These are phyloP conservation scores for Itoplectis maculator DNA, from an alignment of 2,888 invertebrate species.

Conservation along the genomic window DNA sequence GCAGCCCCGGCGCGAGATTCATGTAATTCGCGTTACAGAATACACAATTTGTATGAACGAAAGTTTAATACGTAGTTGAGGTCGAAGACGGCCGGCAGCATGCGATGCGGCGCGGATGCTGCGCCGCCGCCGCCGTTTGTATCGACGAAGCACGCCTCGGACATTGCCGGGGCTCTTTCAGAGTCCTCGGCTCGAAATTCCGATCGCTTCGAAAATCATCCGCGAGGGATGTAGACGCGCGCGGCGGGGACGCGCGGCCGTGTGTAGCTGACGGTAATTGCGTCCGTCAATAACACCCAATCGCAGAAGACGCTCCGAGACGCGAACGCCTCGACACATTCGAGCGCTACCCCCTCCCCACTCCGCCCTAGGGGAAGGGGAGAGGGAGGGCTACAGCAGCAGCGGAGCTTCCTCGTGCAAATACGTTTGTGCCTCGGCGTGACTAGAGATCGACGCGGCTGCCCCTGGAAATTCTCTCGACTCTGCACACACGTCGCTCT, in stretches of 20 bases:
- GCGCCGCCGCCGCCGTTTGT: too few relatives aligned
- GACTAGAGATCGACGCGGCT: constrained; percentile 4
- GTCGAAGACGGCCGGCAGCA: constrained; percentile 33
- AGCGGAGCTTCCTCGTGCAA: too few relatives aligned
- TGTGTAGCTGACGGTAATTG: constrained; percentile 20
- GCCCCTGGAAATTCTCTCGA: not conserved
- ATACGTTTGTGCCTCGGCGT: not conserved
- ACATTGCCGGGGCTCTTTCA: not conserved
- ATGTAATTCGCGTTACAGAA: constrained; percentile 46
- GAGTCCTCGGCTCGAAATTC: not conserved
- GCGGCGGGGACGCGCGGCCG: too few relatives aligned
- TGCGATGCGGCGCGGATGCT: constrained; percentile 37
- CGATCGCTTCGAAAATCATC: constrained; percentile 35
- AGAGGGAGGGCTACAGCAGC: too few relatives aligned
- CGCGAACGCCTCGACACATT: constrained; percentile 25
- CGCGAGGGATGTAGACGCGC: constrained; percentile 25
- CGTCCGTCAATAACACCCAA: constrained; percentile 21
- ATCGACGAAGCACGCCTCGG: constrained; percentile 1
- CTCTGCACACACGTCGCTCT: not conserved
- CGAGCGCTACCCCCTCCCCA: too few relatives aligned
- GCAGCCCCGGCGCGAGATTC: constrained; percentile 26
- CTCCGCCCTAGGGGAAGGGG: too few relatives aligned
- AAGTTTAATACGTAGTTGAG: constrained; percentile 41
- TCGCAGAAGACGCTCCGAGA: not conserved
- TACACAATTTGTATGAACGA: constrained; percentile 47